Evolutionary conservation across 2,888 invertebrate genomes (phyloP), one percentile per base, ranked within the genome.

Genomic region (Hedychridium roseum): DNA sequence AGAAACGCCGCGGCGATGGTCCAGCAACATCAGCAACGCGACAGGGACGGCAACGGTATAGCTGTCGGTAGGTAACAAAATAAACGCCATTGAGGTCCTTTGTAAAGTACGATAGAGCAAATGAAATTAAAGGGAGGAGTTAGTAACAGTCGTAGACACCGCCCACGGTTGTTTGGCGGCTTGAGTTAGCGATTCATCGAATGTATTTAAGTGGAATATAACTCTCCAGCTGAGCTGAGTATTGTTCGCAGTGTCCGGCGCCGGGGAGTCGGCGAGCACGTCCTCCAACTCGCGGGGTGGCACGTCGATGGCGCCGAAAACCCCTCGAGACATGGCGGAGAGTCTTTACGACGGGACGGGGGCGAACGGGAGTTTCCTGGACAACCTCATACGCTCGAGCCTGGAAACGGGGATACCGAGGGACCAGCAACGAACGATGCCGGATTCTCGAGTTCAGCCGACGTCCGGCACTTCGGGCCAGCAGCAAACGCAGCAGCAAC

Each of bases 351-450:
- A 89, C 75, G 83, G 82, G 12, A 80, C 84, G 32, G 83, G 83
- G 2, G 86, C 88, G 58, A 91, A 90, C 57, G 90, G 90, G n/a
- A 82, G 86, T 69, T 90, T 92, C 76, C 82, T 92, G 40, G 91
- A 92, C 73, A 92, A 91, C 40, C 90, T 92, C 66, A 93, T 93
- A 62, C 83, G 91, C 66, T 90, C 91, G 60, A 90, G 88, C 61
- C 81, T 93, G 53, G 91, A 91, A 76, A 85, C 86, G 23, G 87
- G 87, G 3, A 85, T 86, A 64, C 82, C 82, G 16, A 67, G 77
- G 43, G 77, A 77, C 44, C 73, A 74, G 59, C n/a, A n/a, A n/a
- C 59, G 74, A 46, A 59, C 70, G 15, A 53, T 68, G 36, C 58
- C 64, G 3, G 68, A 72, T 28, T 65, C 69, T 31, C 79, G 81